These are phyloP conservation scores for Cochlearius cochlearius DNA, from an alignment of 2,113 vertebrate genomes.

Conservation along the genomic window DNA sequence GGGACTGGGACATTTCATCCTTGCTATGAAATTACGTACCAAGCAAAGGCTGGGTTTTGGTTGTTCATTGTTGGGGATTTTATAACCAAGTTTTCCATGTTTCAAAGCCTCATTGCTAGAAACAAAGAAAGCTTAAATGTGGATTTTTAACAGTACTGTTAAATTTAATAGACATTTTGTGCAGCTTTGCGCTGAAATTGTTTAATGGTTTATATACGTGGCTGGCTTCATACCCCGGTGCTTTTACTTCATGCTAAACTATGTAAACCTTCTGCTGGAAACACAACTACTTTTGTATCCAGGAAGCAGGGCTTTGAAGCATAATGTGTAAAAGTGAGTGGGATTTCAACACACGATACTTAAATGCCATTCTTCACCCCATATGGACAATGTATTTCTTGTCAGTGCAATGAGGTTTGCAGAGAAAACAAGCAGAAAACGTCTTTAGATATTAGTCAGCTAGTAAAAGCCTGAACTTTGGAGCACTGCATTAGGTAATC, in stretches of 20 bases:
- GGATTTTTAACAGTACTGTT: slow-evolving; percentile 59
- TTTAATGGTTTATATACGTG: slow-evolving; percentile 61
- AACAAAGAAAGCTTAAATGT: slow-evolving; percentile 64
- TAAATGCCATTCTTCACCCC: slow-evolving; percentile 40
- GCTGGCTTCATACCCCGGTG: slow-evolving; percentile 39
- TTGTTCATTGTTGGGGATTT: neutral
- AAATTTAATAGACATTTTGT: slow-evolving; percentile 67
- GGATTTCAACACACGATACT: slow-evolving; percentile 53
- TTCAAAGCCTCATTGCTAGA: slow-evolving; percentile 25
- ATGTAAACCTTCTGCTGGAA: slow-evolving; percentile 55
- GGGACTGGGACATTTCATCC: neutral
- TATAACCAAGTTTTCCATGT: neutral
- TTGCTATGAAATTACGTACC: neutral
- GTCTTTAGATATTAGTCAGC: neutral
- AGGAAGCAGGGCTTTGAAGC: slow-evolving; percentile 60
- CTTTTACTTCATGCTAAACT: slow-evolving; percentile 55
- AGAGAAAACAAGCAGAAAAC: slow-evolving; percentile 7
- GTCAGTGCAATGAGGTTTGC: slow-evolving; percentile 20
- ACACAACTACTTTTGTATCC: slow-evolving; percentile 68
- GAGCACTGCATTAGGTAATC: neutral
- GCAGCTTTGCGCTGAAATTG: slow-evolving; percentile 56
- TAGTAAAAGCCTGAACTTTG: slow-evolving; percentile 6
- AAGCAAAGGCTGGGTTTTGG: neutral
- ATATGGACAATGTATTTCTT: slow-evolving; percentile 58
- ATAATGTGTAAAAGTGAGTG: slow-evolving; percentile 56